Conservation (phyloP, 2,113 vertebrate genomes). For the Ornithorhynchus anatinus region DNA sequence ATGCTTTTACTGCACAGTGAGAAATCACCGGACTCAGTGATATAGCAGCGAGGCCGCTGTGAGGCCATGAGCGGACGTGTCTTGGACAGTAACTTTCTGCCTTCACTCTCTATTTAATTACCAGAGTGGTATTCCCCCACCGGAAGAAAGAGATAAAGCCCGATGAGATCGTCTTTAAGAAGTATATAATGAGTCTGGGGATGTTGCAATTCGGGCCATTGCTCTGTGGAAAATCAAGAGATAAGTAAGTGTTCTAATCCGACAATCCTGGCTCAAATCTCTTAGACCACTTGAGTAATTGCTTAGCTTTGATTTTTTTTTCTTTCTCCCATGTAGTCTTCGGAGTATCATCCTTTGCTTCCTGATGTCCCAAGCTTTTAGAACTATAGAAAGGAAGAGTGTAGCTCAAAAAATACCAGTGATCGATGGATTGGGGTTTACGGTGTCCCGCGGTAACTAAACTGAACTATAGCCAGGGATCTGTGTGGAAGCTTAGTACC, state of each 20-base stretch:
- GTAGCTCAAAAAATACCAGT: too few species aligned
- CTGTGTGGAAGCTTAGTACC: too few species aligned
- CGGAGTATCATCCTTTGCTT: too few species aligned
- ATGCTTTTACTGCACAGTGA: not conserved
- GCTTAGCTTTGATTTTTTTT: too few species aligned
- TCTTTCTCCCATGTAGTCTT: too few species aligned
- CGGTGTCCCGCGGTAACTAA: too few species aligned
- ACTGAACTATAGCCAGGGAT: too few species aligned
- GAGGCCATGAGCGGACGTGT: not conserved
- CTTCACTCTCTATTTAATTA: not conserved
- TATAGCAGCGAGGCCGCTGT: not conserved
- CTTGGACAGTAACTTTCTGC: not conserved
- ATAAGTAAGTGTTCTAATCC: constrained; percentile 71
- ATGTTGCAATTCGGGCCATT: constrained; percentile 88
- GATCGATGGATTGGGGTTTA: too few species aligned
- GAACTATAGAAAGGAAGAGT: too few species aligned
- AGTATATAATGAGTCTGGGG: constrained; percentile 71
- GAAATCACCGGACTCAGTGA: not conserved
- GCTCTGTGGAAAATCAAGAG: constrained; percentile 87
- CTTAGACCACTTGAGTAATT: too few species aligned
- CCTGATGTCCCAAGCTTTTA: too few species aligned
- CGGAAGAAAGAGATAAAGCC: constrained; percentile 60
- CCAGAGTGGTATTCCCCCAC: constrained; percentile 80
- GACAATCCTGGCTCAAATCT: too few species aligned
- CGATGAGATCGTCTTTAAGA: constrained; percentile 74